A percentile compares a stretch with the other conserved stretches of the same genome.
Conservation (phyloP, 2,113 vertebrate species). For the Prionailurus bengalensis region DNA sequence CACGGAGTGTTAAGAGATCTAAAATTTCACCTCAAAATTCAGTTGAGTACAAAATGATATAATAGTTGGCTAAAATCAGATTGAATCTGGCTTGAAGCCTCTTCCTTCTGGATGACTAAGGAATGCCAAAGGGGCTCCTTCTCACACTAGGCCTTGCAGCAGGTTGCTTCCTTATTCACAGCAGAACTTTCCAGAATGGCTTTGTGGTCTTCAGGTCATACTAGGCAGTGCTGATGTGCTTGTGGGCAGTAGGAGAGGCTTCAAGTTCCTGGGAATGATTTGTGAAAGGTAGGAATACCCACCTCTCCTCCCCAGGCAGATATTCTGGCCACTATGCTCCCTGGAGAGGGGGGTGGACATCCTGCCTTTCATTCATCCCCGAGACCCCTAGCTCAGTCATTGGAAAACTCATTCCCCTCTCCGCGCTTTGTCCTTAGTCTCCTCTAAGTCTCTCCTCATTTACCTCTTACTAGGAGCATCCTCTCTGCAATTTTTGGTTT, state of each 20-base stretch:
- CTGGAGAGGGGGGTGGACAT: accelerated
- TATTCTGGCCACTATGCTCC: accelerated
- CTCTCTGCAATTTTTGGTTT: not conserved
- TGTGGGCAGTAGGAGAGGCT: not conserved
- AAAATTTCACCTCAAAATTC: not conserved
- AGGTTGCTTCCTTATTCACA: not conserved
- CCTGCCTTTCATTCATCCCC: too few species aligned
- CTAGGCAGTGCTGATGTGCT: not conserved
- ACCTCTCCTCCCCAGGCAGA: accelerated
- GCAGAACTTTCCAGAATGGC: not conserved
- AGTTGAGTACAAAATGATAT: not conserved
- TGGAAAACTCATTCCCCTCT: not conserved
- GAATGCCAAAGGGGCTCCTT: not conserved
- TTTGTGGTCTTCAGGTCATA: not conserved
- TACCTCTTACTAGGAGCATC: not conserved
- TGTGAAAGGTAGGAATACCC: not conserved
- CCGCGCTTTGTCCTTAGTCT: not conserved
- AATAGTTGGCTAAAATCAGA: not conserved
- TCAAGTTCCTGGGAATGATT: not conserved
- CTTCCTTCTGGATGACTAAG: not conserved
- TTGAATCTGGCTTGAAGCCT: not conserved
- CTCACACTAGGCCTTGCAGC: not conserved
- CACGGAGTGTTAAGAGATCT: not conserved
- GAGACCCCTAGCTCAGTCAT: not conserved
- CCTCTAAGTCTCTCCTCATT: not conserved